These are phyloP conservation scores for Pollenia amentaria DNA, from an alignment of 2,888 invertebrate genomes.

Conservation along the genomic window DNA sequence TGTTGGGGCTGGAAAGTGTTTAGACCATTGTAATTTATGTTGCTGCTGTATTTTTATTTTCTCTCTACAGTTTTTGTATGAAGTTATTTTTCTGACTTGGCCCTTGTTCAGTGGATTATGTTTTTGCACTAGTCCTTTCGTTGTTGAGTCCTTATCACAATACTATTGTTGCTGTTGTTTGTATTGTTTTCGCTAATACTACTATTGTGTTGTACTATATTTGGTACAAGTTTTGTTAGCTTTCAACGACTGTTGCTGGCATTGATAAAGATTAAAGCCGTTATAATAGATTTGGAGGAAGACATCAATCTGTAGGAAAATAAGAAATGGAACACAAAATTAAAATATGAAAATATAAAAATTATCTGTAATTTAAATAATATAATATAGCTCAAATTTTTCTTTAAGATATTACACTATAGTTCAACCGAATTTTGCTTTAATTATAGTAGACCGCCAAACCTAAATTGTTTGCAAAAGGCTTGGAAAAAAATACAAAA, in stretches of 20 bases:
- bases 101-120: constrained; percentile 63
- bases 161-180: constrained; percentile 47
- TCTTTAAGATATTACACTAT: too few relatives aligned
- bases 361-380: not conserved
- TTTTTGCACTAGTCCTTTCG: constrained; percentile 45
- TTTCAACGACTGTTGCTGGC: constrained; percentile 68
- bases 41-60: not conserved
- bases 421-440: too few relatives aligned
- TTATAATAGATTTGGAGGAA: constrained; percentile 39
- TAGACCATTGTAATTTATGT: constrained; percentile 25
- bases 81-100: constrained; percentile 45
- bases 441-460: too few relatives aligned
- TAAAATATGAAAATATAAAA: not conserved
- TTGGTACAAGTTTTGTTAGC: constrained; percentile 58
- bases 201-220: constrained; percentile 37
- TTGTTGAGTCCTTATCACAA: constrained; percentile 57
- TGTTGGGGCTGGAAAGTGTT: constrained; percentile 48
- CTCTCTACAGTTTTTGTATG: not conserved
- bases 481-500: too few relatives aligned
- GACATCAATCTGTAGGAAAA: constrained; percentile 62
- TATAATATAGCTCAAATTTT: not conserved
- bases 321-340: constrained; percentile 30
- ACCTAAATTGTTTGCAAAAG: too few relatives aligned
- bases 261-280: constrained; percentile 67
- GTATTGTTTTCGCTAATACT: constrained; percentile 55